A percentile compares a stretch with the other conserved stretches of the same genome.
Evolutionary conservation across 2,888 invertebrate species (phyloP).

Genomic region (Xanthorhoe spadicearia): DNA sequence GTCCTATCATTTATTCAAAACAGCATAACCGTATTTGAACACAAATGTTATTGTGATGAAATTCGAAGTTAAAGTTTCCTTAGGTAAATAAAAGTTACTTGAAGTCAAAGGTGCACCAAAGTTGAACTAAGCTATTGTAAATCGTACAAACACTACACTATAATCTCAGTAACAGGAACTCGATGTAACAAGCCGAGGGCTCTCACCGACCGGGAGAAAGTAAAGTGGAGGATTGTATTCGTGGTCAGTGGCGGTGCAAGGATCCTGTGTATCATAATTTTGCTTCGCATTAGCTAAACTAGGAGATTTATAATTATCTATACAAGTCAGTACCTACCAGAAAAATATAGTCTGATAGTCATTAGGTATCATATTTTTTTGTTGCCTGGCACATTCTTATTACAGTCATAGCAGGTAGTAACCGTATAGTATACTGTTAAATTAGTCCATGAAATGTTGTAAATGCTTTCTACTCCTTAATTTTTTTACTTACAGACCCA

Average conservation of each 20-base stretch:
- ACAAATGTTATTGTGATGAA: constrained; percentile 1
- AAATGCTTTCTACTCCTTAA: background rate
- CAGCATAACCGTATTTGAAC: constrained; percentile 10
- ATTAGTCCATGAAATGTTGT: background rate
- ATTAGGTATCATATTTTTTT: no score
- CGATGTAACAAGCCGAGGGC: constrained; percentile 50
- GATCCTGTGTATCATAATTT: background rate
- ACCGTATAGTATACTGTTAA: no score
- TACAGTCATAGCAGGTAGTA: no score
- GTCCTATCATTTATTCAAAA: constrained; percentile 10
- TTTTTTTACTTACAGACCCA: background rate
- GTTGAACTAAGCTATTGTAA: constrained; percentile 35
- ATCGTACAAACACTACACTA: constrained; percentile 34
- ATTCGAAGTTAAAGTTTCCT: background rate
- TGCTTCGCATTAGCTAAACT: background rate
- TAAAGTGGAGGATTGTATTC: constrained; percentile 51
- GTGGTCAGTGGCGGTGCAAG: constrained; percentile 9
- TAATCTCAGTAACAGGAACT: constrained; percentile 50
- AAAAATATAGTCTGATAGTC: no score
- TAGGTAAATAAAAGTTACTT: background rate
- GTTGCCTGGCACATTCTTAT: no score
- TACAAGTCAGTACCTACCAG: no score
- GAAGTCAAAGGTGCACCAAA: constrained; percentile 18
- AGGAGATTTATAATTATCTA: background rate
- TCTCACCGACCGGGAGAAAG: constrained; percentile 61